Base-by-base conservation (phyloP, 1,140 invertebrate species). In the Parasteatoda tepidariorum region DNA sequence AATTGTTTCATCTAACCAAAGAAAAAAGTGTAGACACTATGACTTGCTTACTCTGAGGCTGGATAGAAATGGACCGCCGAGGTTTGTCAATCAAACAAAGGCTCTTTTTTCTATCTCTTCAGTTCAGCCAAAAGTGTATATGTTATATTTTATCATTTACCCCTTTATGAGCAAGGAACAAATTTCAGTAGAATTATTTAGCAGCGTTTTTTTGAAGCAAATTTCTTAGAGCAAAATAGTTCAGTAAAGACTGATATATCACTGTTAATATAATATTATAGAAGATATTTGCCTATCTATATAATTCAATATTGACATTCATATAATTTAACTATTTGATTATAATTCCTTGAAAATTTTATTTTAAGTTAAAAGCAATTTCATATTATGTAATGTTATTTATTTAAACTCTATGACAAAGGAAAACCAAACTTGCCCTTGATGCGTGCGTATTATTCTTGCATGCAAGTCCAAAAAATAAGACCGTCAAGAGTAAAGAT, bases 161-260 rank as follows among this genome's bases (percentile, higher is more conserved):
- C 62, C 64, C 68, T 68, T 33, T 41, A 82, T 57, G 78, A 82
- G 78, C 78, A 48, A 41, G 78, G 78, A 82, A 82, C 78, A 82
- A 82, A 82, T 48, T 70, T 82, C 66, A 68, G 6, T 31, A 26
- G 41, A 62, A 55, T 18, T 13, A n/a, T n/a, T n/a, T n/a, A n/a
- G n/a, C n/a, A n/a, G n/a, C n/a, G n/a, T n/a, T n/a, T n/a, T n/a
- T n/a, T n/a, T n/a, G n/a, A n/a, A n/a, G n/a, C n/a, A n/a, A n/a
- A n/a, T n/a, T n/a, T n/a, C n/a, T n/a, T n/a, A n/a, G n/a, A n/a
- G n/a, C n/a, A n/a, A n/a, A n/a, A n/a, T n/a, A n/a, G n/a, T n/a
- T n/a, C n/a, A n/a, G n/a, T n/a, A n/a, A n/a, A n/a, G n/a, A n/a
- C n/a, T n/a, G n/a, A n/a, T n/a, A n/a, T n/a, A n/a, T n/a, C n/a